These are phyloP conservation scores for Colaptes auratus DNA, from an alignment of 2,113 vertebrate species.

Conservation along the genomic window DNA sequence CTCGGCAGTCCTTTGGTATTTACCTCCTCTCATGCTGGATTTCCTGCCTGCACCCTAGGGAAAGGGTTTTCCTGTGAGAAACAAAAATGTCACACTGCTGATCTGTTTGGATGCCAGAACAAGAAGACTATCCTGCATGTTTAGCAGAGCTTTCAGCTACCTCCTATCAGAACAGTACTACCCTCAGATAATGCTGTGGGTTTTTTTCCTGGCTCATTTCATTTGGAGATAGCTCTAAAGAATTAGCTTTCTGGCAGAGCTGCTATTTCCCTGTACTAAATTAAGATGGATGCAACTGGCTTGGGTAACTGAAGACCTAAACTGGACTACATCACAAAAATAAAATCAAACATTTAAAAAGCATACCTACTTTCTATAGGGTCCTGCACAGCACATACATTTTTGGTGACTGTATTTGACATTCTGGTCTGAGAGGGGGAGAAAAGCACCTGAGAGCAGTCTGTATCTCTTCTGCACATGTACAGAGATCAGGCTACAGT, in stretches of 20 bases:
- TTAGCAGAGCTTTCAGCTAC: neutral
- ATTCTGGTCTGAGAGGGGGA: neutral
- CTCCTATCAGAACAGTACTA: neutral
- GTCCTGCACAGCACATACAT: neutral
- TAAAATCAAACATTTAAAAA: neutral
- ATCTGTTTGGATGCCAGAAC: neutral
- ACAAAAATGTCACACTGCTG: slow-evolving; percentile 46
- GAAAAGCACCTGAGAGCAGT: neutral
- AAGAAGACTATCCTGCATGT: neutral
- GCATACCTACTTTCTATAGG: neutral
- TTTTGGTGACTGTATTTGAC: neutral
- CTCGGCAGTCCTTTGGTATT: slow-evolving; percentile 32
- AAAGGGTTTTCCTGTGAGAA: slow-evolving; percentile 62
- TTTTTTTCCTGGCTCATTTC: neutral
- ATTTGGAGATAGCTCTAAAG: neutral
- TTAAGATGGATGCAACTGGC: neutral
- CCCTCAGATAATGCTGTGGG: neutral
- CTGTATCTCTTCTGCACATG: neutral
- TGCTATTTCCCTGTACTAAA: neutral
- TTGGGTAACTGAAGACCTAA: neutral
- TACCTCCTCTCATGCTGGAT: slow-evolving; percentile 61
- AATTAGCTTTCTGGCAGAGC: neutral
- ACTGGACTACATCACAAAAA: neutral
- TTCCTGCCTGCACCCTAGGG: slow-evolving; percentile 58
- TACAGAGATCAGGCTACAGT: neutral